Percentiles rank a stretch among this genome's conserved stretches.
Conservation (phyloP, 2,797 vertebrate genomes). For the Tadarida brasiliensis region DNA sequence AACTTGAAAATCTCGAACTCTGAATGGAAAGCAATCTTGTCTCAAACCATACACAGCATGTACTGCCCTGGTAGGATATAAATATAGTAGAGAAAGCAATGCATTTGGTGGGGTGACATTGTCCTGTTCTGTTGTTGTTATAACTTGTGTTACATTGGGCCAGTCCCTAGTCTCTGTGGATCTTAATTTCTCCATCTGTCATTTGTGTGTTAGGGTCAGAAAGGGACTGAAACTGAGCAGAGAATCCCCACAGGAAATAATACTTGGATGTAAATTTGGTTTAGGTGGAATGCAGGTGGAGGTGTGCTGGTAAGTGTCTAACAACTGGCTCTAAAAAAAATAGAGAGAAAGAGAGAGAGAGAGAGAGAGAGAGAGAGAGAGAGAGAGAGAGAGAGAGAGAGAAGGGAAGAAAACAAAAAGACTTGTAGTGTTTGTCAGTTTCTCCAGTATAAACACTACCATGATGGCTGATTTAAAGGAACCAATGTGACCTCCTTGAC, state of each 20-base stretch:
- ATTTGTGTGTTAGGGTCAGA: not conserved
- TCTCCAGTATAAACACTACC: not conserved
- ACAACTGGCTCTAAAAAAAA: accelerated
- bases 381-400: accelerated
- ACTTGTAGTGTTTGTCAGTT: not conserved
- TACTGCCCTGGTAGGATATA: accelerated
- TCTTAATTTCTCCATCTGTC: not conserved
- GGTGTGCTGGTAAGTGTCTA: too few relatives aligned
- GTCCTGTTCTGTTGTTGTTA: accelerated
- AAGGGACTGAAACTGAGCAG: not conserved
- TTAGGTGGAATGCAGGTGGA: too few relatives aligned
- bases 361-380: too few relatives aligned
- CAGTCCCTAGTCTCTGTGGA: not conserved
- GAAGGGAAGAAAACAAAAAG: accelerated
- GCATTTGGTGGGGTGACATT: too few relatives aligned
- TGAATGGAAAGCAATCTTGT: not conserved
- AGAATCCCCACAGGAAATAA: not conserved
- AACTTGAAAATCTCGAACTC: not conserved
- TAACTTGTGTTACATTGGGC: accelerated
- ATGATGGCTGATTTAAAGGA: not conserved
- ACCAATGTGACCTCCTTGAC: accelerated
- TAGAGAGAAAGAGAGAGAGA: too few relatives aligned
- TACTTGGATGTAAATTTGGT: too few relatives aligned
- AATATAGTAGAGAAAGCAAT: not conserved
- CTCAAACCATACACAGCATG: not conserved